Evolutionary conservation across 1,140 invertebrate species (phyloP).

Genomic region (Penaeus japonicus): DNA sequence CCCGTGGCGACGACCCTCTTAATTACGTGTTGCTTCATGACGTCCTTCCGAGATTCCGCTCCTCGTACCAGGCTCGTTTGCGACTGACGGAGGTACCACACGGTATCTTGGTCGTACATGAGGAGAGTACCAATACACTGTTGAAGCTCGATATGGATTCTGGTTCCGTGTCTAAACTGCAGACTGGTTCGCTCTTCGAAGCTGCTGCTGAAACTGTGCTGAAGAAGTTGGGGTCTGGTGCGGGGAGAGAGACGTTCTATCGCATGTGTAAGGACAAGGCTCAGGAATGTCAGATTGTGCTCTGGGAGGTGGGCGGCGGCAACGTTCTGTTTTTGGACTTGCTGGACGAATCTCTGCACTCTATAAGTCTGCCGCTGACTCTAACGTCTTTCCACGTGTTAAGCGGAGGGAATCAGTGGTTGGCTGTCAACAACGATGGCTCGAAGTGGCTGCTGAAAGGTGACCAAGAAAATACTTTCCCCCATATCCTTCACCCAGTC

Average conservation of each 20-base stretch:
- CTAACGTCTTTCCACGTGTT: constrained; percentile 63
- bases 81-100: neutral
- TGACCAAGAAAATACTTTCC: constrained; percentile 59
- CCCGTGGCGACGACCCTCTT: neutral
- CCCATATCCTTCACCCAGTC: constrained; percentile 64
- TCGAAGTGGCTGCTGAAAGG: constrained; percentile 45
- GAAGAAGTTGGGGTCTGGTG: constrained; percentile 22
- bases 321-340: constrained; percentile 65
- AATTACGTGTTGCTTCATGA: constrained; percentile 40
- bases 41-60: constrained; percentile 18
- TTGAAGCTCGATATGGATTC: constrained; percentile 13
- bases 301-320: constrained; percentile 61
- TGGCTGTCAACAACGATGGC: constrained; percentile 61
- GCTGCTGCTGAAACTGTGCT: constrained; percentile 16
- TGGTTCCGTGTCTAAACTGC: constrained; percentile 16
- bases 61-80: constrained; percentile 40
- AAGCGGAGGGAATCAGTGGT: constrained; percentile 62
- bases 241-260: constrained; percentile 31
- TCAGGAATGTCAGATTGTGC: constrained; percentile 51
- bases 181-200: constrained; percentile 34
- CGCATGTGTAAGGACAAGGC: constrained; percentile 52
- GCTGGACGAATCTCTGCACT: constrained; percentile 42
- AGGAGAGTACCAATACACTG: constrained; percentile 43
- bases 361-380: constrained; percentile 63
- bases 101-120: constrained; percentile 35